Evolutionary conservation across 2,888 invertebrate genomes (phyloP).

Genomic region (Neocrepidodera transversa): DNA sequence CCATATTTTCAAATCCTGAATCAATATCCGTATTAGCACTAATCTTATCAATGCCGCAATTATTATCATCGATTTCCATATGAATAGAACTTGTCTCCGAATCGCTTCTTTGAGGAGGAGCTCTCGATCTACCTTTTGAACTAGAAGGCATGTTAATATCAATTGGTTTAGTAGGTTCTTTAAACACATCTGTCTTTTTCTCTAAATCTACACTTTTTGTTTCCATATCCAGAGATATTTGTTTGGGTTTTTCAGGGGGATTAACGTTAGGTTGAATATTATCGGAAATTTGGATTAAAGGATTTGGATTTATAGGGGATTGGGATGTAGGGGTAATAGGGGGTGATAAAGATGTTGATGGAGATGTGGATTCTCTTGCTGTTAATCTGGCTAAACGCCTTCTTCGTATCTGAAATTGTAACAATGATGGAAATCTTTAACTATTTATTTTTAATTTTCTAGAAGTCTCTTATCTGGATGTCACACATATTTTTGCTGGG

Average conservation of each 20-base stretch:
- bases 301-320: conserved; percentile 50
- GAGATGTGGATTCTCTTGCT: conserved; percentile 65
- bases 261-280: conserved; percentile 25
- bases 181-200: conserved; percentile 47
- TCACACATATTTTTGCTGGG: background rate
- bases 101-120: conserved; percentile 58
- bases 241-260: conserved; percentile 27
- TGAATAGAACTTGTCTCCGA: conserved; percentile 61
- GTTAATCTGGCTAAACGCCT: conserved; percentile 77
- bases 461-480: background rate
- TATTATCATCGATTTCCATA: conserved; percentile 68
- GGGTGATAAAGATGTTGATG: conserved; percentile 61
- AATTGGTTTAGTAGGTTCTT: conserved; percentile 58
- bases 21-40: conserved; percentile 68
- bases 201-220: conserved; percentile 30
- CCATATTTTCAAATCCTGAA: conserved; percentile 80
- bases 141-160: conserved; percentile 54
- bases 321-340: conserved; percentile 63
- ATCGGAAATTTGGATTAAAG: conserved; percentile 47
- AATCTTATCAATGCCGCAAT: conserved; percentile 58
- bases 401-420: conserved; percentile 73
- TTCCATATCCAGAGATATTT: conserved; percentile 11
- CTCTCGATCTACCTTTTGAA: conserved; percentile 49
- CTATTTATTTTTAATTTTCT: background rate
- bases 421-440: conserved; percentile 31